phyloP scores from a whole-genome alignment of 2,113 vertebrate genomes.

The Candoia aspera region DNA sequence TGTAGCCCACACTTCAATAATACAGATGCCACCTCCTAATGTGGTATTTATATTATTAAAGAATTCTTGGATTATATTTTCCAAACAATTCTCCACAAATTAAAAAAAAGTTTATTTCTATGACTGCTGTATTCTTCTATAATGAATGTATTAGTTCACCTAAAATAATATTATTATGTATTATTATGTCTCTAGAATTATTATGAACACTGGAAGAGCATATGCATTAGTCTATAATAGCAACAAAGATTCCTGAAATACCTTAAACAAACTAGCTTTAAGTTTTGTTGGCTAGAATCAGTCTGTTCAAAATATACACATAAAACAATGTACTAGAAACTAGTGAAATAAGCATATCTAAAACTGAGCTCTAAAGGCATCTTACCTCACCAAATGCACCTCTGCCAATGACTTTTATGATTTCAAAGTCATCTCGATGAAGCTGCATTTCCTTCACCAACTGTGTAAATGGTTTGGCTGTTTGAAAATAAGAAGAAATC shows the following conservation, averaged over 20 bases:
- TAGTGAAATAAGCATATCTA: neutral
- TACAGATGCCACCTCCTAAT: neutral
- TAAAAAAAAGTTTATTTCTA: too few species aligned
- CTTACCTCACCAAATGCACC: conserved; percentile 86
- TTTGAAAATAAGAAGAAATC: conserved; percentile 34
- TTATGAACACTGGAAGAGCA: neutral
- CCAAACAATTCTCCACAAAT: neutral
- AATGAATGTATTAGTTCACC: neutral
- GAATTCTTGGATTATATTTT: neutral
- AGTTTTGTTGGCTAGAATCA: neutral
- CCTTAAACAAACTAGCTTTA: neutral
- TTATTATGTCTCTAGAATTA: neutral
- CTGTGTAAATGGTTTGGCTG: conserved; percentile 81
- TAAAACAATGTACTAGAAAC: too few species aligned
- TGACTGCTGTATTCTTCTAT: neutral
- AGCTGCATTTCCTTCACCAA: conserved; percentile 84
- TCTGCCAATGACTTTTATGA: conserved; percentile 85
- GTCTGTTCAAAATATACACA: neutral
- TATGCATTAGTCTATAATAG: neutral
- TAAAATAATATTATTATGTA: neutral
- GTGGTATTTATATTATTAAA: neutral
- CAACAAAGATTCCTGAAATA: neutral
- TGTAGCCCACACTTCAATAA: neutral
- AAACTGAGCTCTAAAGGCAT: conserved; percentile 7
- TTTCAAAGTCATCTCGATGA: conserved; percentile 83